These are phyloP conservation scores for Aptenodytes patagonicus DNA, from an alignment of 2,113 vertebrate species.

Conservation along the genomic window DNA sequence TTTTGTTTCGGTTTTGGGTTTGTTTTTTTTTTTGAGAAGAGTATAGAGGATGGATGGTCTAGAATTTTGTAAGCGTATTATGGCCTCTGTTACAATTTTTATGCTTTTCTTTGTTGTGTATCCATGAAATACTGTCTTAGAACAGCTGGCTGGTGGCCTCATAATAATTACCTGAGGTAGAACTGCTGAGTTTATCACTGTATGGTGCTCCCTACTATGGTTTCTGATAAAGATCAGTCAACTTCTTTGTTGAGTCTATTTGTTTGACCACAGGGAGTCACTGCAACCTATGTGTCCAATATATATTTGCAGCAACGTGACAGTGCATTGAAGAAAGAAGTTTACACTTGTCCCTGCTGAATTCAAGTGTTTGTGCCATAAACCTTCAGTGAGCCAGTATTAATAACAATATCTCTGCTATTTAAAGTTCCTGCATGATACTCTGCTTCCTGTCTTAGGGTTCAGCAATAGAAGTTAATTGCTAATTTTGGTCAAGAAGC, in stretches of 20 bases:
- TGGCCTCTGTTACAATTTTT: neutral
- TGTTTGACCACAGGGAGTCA: conserved; percentile 13
- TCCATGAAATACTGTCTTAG: neutral
- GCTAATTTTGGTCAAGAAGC: conserved; percentile 18
- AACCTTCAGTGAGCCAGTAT: neutral
- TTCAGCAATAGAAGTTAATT: neutral
- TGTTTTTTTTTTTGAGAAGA: too few relatives aligned
- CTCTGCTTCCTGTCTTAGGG: neutral
- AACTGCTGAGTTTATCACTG: neutral
- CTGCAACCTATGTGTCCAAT: neutral
- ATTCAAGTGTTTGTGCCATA: neutral
- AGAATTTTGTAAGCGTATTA: neutral
- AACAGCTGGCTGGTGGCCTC: neutral
- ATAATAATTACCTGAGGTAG: neutral
- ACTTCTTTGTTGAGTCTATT: neutral
- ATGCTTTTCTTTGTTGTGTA: neutral
- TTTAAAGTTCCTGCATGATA: neutral
- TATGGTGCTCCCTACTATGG: neutral
- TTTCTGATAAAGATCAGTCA: neutral
- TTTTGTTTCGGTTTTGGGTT: neutral
- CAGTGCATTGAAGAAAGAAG: neutral
- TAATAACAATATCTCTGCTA: neutral
- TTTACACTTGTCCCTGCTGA: neutral
- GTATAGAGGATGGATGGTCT: neutral
- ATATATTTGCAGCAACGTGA: neutral